Conservation (phyloP, 2,888 invertebrate species). For the Mantis religiosa region DNA sequence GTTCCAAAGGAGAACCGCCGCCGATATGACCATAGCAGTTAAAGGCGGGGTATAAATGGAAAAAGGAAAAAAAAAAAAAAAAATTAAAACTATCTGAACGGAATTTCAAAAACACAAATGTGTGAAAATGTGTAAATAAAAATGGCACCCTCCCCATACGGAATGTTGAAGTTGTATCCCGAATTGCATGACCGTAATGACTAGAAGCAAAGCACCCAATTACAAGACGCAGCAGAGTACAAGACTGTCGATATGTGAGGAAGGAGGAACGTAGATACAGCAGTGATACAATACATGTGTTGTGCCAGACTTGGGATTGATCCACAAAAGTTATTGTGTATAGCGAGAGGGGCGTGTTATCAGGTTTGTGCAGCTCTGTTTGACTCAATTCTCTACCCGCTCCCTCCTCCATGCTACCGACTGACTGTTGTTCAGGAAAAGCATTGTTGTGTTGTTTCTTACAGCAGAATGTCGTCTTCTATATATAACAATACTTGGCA, state of each 20-base stretch:
- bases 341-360: background rate
- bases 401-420: background rate
- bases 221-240: background rate
- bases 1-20: too few species aligned
- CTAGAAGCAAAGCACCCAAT: background rate
- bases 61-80: too few species aligned
- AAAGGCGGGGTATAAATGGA: too few species aligned
- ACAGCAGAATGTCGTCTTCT: background rate
- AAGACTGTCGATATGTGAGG: background rate
- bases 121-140: too few species aligned
- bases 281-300: background rate
- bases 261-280: background rate
- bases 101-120: too few species aligned
- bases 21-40: too few species aligned
- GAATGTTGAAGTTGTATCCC: too few species aligned
- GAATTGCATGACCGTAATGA: background rate
- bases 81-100: too few species aligned
- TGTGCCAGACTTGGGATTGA: background rate
- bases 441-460: constrained; percentile 11
- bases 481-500: background rate
- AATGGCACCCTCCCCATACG: too few species aligned
- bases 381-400: background rate
- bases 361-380: constrained; percentile 3
- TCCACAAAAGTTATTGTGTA: background rate
- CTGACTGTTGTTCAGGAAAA: background rate